Percentiles rank a stretch among this genome's conserved stretches.
phyloP scores from a whole-genome alignment of 1,140 invertebrate species.

The Leucophenga varia region DNA sequence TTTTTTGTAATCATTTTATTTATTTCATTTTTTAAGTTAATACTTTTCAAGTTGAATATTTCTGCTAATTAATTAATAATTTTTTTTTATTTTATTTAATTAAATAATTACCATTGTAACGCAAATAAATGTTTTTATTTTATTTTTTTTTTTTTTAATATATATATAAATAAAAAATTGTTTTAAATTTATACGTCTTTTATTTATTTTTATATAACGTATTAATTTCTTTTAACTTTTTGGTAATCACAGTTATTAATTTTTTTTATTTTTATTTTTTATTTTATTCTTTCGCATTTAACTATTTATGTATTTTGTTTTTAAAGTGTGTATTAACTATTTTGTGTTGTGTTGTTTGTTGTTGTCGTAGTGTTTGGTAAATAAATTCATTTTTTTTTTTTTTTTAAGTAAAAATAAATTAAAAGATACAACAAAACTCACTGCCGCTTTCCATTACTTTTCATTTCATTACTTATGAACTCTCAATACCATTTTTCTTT shows the following conservation, averaged over 20 bases:
- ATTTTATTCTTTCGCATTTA: slow-evolving; percentile 53
- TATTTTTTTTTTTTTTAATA: too few species aligned
- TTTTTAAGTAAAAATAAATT: slow-evolving; percentile 18
- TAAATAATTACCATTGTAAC: slow-evolving; percentile 4
- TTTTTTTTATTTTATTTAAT: slow-evolving; percentile 28
- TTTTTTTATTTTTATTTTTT: slow-evolving; percentile 42
- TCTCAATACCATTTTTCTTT: slow-evolving; percentile 21
- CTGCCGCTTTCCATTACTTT: slow-evolving; percentile 24
- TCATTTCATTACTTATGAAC: slow-evolving; percentile 45
- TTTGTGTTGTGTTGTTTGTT: slow-evolving; percentile 15
- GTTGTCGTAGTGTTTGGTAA: slow-evolving; percentile 10
- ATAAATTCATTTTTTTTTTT: slow-evolving; percentile 11
- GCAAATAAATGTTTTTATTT: slow-evolving; percentile 9
- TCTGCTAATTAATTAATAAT: slow-evolving; percentile 53
- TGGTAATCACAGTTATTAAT: slow-evolving; percentile 55
- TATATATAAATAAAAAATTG: slow-evolving; percentile 26
- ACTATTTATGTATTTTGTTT: slow-evolving; percentile 48
- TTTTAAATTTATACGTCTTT: slow-evolving; percentile 15
- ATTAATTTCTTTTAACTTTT: slow-evolving; percentile 37
- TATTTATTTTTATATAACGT: slow-evolving; percentile 35
- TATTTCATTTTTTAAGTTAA: slow-evolving; percentile 17
- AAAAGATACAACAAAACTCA: slow-evolving; percentile 31
- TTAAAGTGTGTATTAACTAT: slow-evolving; percentile 8
- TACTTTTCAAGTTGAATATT: slow-evolving; percentile 52
- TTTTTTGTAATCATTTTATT: background rate